phyloP scores from a whole-genome alignment of 1,140 invertebrate genomes.

The Helicoverpa armigera region DNA sequence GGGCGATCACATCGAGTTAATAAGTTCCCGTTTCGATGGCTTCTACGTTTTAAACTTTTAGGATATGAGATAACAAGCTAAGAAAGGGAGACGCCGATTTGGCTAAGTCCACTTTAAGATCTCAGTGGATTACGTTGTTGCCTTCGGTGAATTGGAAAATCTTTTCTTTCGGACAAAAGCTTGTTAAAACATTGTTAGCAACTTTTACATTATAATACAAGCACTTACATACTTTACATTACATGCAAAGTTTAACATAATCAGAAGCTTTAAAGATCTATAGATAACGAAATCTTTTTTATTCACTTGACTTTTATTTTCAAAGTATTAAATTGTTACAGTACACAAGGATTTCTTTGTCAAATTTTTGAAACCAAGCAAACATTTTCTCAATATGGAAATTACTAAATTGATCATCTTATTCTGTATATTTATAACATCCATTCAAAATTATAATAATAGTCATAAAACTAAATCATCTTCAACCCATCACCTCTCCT shows the following conservation, averaged over 20 bases:
- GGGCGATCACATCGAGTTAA: conserved; percentile 85
- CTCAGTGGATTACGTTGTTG: conserved; percentile 64
- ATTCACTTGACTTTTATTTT: too few species aligned
- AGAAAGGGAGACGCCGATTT: conserved; percentile 81
- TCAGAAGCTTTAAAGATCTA: not conserved
- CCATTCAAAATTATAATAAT: not conserved
- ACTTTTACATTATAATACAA: conserved; percentile 22
- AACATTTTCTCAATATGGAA: too few species aligned
- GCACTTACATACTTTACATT: conserved; percentile 4
- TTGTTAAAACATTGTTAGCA: conserved; percentile 42
- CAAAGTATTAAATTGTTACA: too few species aligned
- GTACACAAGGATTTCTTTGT: not conserved
- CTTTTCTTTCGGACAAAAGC: conserved; percentile 48
- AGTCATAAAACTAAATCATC: conserved; percentile 27
- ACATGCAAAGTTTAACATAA: not conserved
- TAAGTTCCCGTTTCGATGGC: conserved; percentile 85
- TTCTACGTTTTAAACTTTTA: conserved; percentile 85
- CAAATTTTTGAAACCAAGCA: not conserved
- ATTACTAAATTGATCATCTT: too few species aligned
- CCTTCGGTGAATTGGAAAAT: conserved; percentile 45
- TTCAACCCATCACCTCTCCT: not conserved
- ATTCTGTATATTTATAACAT: too few species aligned
- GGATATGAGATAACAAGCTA: conserved; percentile 86
- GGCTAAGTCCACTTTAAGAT: conserved; percentile 79
- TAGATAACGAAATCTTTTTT: not conserved